Percentiles rank a stretch among this genome's conserved stretches.
Evolutionary conservation across 2,797 vertebrate species (phyloP).

Genomic region (Cheirogaleus major): DNA sequence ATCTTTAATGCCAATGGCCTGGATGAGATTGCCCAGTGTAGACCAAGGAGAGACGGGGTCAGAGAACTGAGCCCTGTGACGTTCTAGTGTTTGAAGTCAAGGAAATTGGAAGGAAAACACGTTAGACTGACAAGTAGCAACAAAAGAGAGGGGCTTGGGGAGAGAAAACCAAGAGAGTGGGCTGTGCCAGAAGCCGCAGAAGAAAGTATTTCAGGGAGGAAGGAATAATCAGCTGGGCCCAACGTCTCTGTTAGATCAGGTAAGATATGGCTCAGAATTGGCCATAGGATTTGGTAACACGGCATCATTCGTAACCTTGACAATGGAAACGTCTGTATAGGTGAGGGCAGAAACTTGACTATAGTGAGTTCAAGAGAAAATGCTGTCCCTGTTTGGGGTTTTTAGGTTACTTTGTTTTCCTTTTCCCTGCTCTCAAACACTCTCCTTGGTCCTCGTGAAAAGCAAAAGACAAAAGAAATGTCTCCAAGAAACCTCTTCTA

Average conservation of each 20-base stretch:
- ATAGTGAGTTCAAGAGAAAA: background rate
- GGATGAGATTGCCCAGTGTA: background rate
- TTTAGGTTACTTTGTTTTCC: background rate
- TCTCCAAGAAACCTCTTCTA: background rate
- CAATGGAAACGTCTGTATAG: background rate
- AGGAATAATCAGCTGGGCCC: too few relatives aligned
- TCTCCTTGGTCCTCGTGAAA: background rate
- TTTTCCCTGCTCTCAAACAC: background rate
- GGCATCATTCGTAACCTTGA: background rate
- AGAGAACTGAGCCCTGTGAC: background rate
- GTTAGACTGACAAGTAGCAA: background rate
- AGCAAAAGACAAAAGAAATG: slow-evolving; percentile 25
- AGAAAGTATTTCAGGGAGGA: background rate
- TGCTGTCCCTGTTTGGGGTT: background rate
- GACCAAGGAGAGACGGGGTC: background rate
- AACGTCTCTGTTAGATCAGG: background rate
- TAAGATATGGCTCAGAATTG: background rate
- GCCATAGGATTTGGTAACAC: background rate
- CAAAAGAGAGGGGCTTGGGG: too few relatives aligned
- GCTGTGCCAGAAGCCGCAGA: background rate
- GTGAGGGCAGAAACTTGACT: background rate
- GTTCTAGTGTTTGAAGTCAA: background rate
- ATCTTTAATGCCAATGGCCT: background rate
- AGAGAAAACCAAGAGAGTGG: background rate
- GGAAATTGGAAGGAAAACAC: background rate